Evolutionary conservation across 2,888 invertebrate species (phyloP), one percentile per base, ranked within the genome.

Genomic region (Eudemis profundana): DNA sequence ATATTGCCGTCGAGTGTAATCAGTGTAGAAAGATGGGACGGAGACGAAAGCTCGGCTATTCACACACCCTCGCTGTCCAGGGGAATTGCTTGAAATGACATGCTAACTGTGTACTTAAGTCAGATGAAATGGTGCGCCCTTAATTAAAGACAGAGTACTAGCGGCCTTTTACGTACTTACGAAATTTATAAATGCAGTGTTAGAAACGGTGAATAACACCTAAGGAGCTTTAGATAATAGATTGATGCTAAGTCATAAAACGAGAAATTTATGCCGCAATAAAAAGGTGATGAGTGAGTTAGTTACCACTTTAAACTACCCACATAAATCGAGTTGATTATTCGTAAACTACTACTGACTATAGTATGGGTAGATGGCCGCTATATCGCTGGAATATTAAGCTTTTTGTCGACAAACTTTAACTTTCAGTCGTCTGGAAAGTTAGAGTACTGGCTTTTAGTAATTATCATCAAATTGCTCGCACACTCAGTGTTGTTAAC

Each of bases 1-100:
- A 65, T 65, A 65, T 65, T 60, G 60, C 65, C 60, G 59, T 15
- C 65, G 60, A 27, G 53, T 36, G 53, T 60, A 65, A 65, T 65
- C 65, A 60, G 59, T n/a, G 51, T 38, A 44, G 29, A 53, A 53
- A 60, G 59, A 65, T 40, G 64, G 57, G 40, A 40, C 46, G 65
- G 65, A 65, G 65, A 60, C 47, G 60, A 65, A 65, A 65, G 53
- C 40, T 53, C 59, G 15, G 65, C 65, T 60, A 33, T 60, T 65
- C 60, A 53, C 51, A 65, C 60, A 60, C 51, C 59, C 53, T 59
- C 53, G 29, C 36, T 60, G 65, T 65, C 65, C 60, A 65, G 53
- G 59, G 51, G 38, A 53, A 65, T 65, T 60, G 53, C 60, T 36
- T 60, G 21, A 60, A 59, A 60, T 40, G 65, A 60, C 59, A 53